These are phyloP conservation scores for Caenorhabditis sulstoni DNA, from an alignment of 2,888 invertebrate species.

Conservation along the genomic window DNA sequence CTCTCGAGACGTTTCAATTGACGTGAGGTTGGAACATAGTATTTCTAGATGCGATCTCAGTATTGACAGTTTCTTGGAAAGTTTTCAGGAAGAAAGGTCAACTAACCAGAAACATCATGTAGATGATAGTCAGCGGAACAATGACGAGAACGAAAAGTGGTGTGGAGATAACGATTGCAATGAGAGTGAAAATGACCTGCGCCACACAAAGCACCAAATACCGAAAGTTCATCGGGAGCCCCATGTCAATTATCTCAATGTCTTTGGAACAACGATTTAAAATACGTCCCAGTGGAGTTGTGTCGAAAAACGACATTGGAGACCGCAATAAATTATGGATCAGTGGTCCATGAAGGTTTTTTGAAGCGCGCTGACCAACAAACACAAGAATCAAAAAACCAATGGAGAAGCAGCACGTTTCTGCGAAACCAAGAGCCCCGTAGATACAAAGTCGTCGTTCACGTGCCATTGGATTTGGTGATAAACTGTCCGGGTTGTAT, in stretches of 20 bases:
- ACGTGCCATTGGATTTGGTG: conserved; percentile 33
- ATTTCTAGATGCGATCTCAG: too few relatives aligned
- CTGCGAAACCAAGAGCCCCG: conserved; percentile 81
- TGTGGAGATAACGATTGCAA: conserved; percentile 60
- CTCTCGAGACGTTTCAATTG: too few relatives aligned
- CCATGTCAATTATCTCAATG: conserved; percentile 64
- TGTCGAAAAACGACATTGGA: conserved; percentile 82
- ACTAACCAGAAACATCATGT: neutral
- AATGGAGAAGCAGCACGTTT: conserved; percentile 76
- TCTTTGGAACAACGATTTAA: conserved; percentile 81
- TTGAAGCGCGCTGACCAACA: conserved; percentile 76
- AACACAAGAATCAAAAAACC: conserved; percentile 80
- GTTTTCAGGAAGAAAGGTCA: too few relatives aligned
- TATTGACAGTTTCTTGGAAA: too few relatives aligned
- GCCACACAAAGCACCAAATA: neutral
- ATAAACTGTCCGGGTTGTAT: too few relatives aligned
- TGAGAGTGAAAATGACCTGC: conserved; percentile 77
- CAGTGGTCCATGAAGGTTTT: conserved; percentile 79
- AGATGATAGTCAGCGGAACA: conserved; percentile 24
- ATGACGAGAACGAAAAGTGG: conserved; percentile 19
- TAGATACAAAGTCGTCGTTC: conserved; percentile 82
- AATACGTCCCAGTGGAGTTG: conserved; percentile 82
- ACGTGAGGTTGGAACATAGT: too few relatives aligned
- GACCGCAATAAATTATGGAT: conserved; percentile 80
- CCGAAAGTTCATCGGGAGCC: neutral